A percentile compares a stretch with the other conserved stretches of the same genome.
Evolutionary conservation across 1,140 invertebrate genomes (phyloP).

Genomic region (Drosophila dunni): DNA sequence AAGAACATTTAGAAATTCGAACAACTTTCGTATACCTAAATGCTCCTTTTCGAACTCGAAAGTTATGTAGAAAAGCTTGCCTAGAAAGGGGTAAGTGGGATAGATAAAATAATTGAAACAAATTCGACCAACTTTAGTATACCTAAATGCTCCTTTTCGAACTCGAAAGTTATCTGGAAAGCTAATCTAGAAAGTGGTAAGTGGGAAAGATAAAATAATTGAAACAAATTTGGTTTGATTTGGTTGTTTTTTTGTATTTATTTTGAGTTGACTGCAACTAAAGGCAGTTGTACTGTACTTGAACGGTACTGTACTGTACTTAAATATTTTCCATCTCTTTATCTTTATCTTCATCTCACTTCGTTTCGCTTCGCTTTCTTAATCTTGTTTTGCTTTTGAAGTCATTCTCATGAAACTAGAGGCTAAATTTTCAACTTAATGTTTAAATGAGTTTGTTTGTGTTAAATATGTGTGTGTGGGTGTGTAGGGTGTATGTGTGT

Average conservation of each 20-base stretch:
- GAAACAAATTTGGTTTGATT: conserved; percentile 70
- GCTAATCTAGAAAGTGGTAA: too few relatives aligned
- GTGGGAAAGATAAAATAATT: too few relatives aligned
- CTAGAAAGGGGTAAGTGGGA: too few relatives aligned
- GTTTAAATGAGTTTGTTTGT: conserved; percentile 31
- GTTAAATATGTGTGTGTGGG: conserved; percentile 5
- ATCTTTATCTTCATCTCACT: conserved; percentile 20
- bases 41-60: too few relatives aligned
- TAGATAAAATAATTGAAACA: conserved; percentile 75
- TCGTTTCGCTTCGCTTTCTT: conserved; percentile 23
- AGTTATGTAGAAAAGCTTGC: too few relatives aligned
- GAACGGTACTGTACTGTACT: conserved; percentile 38
- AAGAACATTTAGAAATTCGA: too few relatives aligned
- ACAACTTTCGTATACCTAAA: too few relatives aligned
- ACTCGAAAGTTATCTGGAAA: too few relatives aligned
- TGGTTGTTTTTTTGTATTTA: conserved; percentile 56
- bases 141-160: too few relatives aligned
- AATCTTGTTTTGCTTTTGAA: conserved; percentile 30
- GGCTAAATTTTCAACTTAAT: conserved; percentile 33
- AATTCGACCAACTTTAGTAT: too few relatives aligned
- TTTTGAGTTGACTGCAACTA: conserved; percentile 51
- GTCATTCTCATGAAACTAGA: conserved; percentile 33
- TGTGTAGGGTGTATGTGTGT: not conserved
- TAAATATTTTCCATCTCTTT: conserved; percentile 34
- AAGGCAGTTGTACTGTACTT: conserved; percentile 44